Evolutionary conservation across 2,888 invertebrate genomes (phyloP), one percentile per base, ranked within the genome.

Genomic region (Philopedon plagiatum): DNA sequence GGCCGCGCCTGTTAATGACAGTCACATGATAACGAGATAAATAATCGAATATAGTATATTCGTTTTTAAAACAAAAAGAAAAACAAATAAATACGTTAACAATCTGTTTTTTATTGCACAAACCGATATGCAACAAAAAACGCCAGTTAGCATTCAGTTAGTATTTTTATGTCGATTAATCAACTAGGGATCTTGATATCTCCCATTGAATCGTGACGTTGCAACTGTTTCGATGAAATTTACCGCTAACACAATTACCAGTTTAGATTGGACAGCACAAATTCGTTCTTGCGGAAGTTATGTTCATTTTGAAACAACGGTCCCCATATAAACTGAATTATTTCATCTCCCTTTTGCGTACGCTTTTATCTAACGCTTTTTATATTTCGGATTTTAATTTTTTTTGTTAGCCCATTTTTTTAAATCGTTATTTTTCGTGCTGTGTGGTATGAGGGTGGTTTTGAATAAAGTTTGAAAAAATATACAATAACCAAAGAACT

Each of bases 201-300:
- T 58, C 64, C 54, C 56, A 56, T 61, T 62, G 54, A 46, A 68
- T 60, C 51, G 44, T 61, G 61, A 61, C 44, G 57, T 63, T 44
- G 63, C 49, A 46, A 70, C 70, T 63, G 63, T 70, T 71, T 65
- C 71, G 71, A 71, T 58, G 71, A 82, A 84, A 83, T 83, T 83
- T 84, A 83, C 83, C 83, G 83, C 82, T 81, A 83, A 84, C 83
- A 82, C 83, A 84, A 84, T 84, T 83, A 84, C 83, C 81, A 81
- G 83, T 83, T 83, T 83, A 83, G 82, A 83, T 83, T 83, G 83
- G 83, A 81, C 82, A 81, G 81, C 80, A 78, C 80, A 81, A 81
- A 81, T 80, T 81, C 82, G 80, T 78, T 81, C 81, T 81, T 79
- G 81, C 80, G 83, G 84, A 84, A 84, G 81, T 83, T 84, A 84